Conservation (phyloP, 2,888 invertebrate species). For the Meiosimyza decipiens region DNA sequence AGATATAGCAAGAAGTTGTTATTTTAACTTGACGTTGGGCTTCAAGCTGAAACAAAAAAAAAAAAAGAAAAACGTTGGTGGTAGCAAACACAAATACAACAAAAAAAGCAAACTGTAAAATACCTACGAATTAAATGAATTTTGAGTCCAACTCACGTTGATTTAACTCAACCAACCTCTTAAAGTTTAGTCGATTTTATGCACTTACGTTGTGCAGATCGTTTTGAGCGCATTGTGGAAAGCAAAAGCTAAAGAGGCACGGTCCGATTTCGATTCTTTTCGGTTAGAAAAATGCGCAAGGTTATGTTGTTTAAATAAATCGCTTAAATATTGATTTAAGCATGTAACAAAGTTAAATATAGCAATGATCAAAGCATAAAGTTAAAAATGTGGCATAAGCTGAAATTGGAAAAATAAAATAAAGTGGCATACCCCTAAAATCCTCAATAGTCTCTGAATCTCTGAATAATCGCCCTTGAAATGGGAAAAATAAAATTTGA, state of each 20-base stretch:
- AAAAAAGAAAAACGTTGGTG: not conserved
- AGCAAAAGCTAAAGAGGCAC: not conserved
- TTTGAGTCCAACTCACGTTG: constrained; percentile 11
- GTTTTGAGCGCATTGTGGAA: not conserved
- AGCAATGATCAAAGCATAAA: too few relatives aligned
- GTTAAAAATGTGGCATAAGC: too few relatives aligned
- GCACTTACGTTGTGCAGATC: constrained; percentile 25
- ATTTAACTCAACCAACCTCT: constrained; percentile 11
- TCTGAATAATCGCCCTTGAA: too few relatives aligned
- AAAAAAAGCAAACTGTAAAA: too few relatives aligned
- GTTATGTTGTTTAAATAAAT: not conserved
- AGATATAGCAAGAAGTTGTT: too few relatives aligned
- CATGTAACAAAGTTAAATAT: not conserved
- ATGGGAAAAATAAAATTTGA: too few relatives aligned
- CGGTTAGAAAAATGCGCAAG: constrained; percentile 6
- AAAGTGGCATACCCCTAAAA: too few relatives aligned
- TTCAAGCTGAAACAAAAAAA: not conserved
- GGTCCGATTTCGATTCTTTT: not conserved
- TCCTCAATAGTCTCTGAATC: too few relatives aligned
- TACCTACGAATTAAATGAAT: too few relatives aligned
- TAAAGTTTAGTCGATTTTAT: constrained; percentile 34
- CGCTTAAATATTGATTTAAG: not conserved
- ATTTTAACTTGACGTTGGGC: too few relatives aligned
- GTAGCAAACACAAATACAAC: not conserved
- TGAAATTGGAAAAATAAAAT: too few relatives aligned